Evolutionary conservation across 2,888 invertebrate genomes (phyloP).

Genomic region (Drosophila falleni): DNA sequence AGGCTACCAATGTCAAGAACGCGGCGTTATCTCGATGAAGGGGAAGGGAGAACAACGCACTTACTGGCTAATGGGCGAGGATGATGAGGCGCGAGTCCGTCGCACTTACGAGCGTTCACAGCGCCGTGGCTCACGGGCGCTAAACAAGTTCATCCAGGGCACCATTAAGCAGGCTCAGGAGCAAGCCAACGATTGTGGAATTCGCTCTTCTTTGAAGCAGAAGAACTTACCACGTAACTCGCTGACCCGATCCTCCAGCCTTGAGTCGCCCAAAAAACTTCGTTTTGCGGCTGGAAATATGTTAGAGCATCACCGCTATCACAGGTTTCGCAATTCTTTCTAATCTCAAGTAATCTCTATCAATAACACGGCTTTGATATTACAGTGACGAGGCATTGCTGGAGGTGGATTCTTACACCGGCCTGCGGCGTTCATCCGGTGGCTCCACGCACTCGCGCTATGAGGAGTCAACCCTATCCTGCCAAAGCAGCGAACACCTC

Average conservation of each 20-base stretch:
- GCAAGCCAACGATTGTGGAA: slow-evolving; percentile 82
- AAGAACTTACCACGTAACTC: slow-evolving; percentile 87
- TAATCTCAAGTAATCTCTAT: background rate
- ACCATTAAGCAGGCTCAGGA: slow-evolving; percentile 81
- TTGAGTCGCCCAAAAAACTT: slow-evolving; percentile 93
- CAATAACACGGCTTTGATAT: background rate
- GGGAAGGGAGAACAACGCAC: slow-evolving; percentile 94
- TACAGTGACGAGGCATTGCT: slow-evolving; percentile 84
- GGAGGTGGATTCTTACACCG: slow-evolving; percentile 84
- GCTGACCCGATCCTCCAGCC: slow-evolving; percentile 90
- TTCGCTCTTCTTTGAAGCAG: slow-evolving; percentile 90
- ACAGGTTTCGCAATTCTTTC: slow-evolving; percentile 72
- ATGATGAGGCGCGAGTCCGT: slow-evolving; percentile 87
- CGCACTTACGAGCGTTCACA: slow-evolving; percentile 87
- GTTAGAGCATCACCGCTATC: slow-evolving; percentile 86
- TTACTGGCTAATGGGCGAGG: slow-evolving; percentile 93
- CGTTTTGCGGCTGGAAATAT: slow-evolving; percentile 91
- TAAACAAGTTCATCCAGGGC: slow-evolving; percentile 84
- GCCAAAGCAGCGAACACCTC: slow-evolving; percentile 82
- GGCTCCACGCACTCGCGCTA: slow-evolving; percentile 82
- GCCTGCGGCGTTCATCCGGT: slow-evolving; percentile 83
- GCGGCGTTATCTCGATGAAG: slow-evolving; percentile 92
- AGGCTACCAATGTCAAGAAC: slow-evolving; percentile 90
- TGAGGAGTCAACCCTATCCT: slow-evolving; percentile 83
- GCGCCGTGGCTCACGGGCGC: slow-evolving; percentile 85